Evolutionary conservation across 1,140 invertebrate species (phyloP).

Genomic region (Spodoptera frugiperda): DNA sequence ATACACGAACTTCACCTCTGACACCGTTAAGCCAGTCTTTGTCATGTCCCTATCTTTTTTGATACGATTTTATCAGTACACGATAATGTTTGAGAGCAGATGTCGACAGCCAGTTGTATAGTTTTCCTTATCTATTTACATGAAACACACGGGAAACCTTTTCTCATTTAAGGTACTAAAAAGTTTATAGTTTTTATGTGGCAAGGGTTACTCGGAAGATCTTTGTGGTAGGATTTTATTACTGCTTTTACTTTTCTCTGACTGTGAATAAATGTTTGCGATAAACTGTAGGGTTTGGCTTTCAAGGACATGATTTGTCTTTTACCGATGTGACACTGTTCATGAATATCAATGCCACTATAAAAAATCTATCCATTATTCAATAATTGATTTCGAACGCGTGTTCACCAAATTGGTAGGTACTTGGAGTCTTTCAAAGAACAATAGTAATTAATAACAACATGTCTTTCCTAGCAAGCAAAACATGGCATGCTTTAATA

Average conservation of each 20-base stretch:
- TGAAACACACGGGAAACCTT: slow-evolving; percentile 35
- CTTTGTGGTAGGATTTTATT: slow-evolving; percentile 13
- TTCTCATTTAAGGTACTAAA: slow-evolving; percentile 40
- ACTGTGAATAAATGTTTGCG: not conserved
- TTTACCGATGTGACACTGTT: too few species aligned
- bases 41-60: slow-evolving; percentile 45
- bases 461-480: too few species aligned
- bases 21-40: slow-evolving; percentile 50
- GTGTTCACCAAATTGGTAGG: too few species aligned
- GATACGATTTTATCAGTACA: slow-evolving; percentile 49
- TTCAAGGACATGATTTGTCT: too few species aligned
- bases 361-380: too few species aligned
- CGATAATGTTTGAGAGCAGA: slow-evolving; percentile 39
- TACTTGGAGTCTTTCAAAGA: too few species aligned
- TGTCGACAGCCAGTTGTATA: slow-evolving; percentile 26
- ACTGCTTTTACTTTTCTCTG: slow-evolving; percentile 21
- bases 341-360: too few species aligned
- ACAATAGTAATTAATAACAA: too few species aligned
- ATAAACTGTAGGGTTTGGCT: not conserved
- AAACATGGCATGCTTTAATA: too few species aligned
- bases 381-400: too few species aligned
- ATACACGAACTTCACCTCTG: slow-evolving; percentile 58
- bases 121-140: slow-evolving; percentile 40
- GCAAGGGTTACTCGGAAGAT: slow-evolving; percentile 19
- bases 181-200: slow-evolving; percentile 37